phyloP scores from a whole-genome alignment of 2,888 invertebrate genomes.

The Andricus curvator region DNA sequence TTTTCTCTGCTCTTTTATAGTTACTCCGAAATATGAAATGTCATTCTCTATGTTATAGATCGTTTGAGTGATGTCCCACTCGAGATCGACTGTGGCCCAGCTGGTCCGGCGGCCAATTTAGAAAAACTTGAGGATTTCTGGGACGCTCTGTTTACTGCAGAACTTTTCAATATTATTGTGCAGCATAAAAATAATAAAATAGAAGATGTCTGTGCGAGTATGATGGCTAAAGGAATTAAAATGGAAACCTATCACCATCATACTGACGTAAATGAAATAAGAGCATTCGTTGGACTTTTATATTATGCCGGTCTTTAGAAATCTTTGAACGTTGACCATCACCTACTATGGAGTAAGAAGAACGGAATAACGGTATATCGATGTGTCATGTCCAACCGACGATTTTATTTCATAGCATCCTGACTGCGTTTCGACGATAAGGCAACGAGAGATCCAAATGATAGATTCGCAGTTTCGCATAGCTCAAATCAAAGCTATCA shows the following conservation, averaged over 20 bases:
- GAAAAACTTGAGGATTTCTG: no score
- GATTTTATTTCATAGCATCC: constrained; percentile 33
- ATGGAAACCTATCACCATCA: constrained; percentile 27
- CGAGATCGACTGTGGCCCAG: no score
- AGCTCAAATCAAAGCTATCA: no score
- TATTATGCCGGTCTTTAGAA: constrained; percentile 24
- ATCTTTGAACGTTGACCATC: constrained; percentile 32
- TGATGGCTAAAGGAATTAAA: constrained; percentile 6
- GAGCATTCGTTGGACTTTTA: constrained; percentile 58
- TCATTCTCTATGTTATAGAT: no score
- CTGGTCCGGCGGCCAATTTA: no score
- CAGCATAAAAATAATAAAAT: no score
- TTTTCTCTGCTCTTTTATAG: no score
- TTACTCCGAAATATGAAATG: no score
- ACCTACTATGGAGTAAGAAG: constrained; percentile 29
- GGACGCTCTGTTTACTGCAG: no score
- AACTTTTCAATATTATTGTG: no score
- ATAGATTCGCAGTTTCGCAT: background rate
- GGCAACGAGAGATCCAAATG: constrained; percentile 3
- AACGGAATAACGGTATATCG: constrained; percentile 26
- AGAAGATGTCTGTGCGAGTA: background rate
- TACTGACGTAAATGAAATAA: constrained; percentile 54
- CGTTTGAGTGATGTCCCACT: no score
- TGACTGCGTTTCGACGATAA: constrained; percentile 33
- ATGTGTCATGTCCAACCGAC: background rate